Percentiles rank a stretch among this genome's conserved stretches.
Evolutionary conservation across 2,888 invertebrate species (phyloP).

Genomic region (Cephus sareptanus): DNA sequence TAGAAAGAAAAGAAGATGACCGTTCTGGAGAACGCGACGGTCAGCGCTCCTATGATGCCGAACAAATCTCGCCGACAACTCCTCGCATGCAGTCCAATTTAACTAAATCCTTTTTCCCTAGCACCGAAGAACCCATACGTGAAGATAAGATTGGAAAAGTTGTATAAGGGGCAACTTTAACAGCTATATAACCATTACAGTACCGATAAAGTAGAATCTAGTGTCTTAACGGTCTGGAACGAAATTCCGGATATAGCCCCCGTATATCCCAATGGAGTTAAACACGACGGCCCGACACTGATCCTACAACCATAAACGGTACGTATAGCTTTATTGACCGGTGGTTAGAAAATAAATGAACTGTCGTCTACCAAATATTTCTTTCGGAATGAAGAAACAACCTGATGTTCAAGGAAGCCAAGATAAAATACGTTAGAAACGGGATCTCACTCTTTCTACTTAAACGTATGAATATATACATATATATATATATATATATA

Average conservation of each 20-base stretch:
- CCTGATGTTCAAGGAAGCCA: background rate
- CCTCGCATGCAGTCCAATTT: constrained; percentile 63
- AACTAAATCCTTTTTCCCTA: constrained; percentile 66
- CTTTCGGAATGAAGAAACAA: background rate
- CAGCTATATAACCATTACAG: constrained; percentile 64
- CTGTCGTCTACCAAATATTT: background rate
- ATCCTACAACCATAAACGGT: constrained; percentile 6
- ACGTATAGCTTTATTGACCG: constrained; percentile 2
- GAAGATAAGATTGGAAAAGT: constrained; percentile 70
- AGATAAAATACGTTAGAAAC: background rate
- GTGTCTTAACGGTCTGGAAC: constrained; percentile 62
- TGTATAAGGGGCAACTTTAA: constrained; percentile 67
- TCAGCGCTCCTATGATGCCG: constrained; percentile 56
- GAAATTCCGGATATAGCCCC: constrained; percentile 60
- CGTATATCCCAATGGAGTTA: constrained; percentile 61
- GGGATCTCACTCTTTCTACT: too few species aligned
- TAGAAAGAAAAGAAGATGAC: constrained; percentile 37
- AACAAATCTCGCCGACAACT: constrained; percentile 56
- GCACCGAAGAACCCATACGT: constrained; percentile 56
- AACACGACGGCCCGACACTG: constrained; percentile 44
- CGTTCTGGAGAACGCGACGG: constrained; percentile 27
- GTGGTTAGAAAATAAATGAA: background rate
- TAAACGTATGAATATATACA: background rate
- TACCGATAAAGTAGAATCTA: constrained; percentile 64
- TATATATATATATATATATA: background rate